Conservation (phyloP, 2,888 invertebrate species). For the Nysson spinosus region DNA sequence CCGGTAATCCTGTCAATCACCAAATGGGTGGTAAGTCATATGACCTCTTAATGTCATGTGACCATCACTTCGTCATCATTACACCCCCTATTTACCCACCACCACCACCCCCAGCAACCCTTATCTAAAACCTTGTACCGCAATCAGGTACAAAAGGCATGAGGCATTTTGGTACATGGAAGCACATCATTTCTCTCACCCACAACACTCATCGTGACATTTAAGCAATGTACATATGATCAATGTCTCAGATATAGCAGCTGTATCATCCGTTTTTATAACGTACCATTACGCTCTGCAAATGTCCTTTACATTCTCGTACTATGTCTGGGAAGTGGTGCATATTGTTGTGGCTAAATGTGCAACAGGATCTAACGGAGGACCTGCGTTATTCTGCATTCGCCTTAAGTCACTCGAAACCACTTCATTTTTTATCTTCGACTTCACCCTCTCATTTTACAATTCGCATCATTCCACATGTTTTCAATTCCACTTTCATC, state of each 20-base stretch:
- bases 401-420: neutral
- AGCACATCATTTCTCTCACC: slow-evolving; percentile 48
- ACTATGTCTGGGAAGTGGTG: slow-evolving; percentile 26
- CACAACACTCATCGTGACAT: slow-evolving; percentile 25
- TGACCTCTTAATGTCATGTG: slow-evolving; percentile 77
- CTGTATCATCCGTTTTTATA: slow-evolving; percentile 14
- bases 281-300: slow-evolving; percentile 17
- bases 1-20: slow-evolving; percentile 77
- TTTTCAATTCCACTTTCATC: too few species aligned
- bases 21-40: slow-evolving; percentile 78
- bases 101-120: slow-evolving; percentile 8
- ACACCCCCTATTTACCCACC: slow-evolving; percentile 33
- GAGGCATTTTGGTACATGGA: slow-evolving; percentile 41
- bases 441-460: too few species aligned
- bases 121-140: slow-evolving; percentile 38
- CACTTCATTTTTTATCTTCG: neutral
- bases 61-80: slow-evolving; percentile 73
- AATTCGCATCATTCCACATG: too few species aligned
- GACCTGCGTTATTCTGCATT: too few species aligned
- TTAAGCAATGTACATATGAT: slow-evolving; percentile 37
- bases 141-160: slow-evolving; percentile 41
- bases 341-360: slow-evolving; percentile 20
- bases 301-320: slow-evolving; percentile 7
- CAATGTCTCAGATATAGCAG: slow-evolving; percentile 10
- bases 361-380: slow-evolving; percentile 7